Conservation (phyloP, 2,797 vertebrate genomes). For the Enteromius mattozi region DNA sequence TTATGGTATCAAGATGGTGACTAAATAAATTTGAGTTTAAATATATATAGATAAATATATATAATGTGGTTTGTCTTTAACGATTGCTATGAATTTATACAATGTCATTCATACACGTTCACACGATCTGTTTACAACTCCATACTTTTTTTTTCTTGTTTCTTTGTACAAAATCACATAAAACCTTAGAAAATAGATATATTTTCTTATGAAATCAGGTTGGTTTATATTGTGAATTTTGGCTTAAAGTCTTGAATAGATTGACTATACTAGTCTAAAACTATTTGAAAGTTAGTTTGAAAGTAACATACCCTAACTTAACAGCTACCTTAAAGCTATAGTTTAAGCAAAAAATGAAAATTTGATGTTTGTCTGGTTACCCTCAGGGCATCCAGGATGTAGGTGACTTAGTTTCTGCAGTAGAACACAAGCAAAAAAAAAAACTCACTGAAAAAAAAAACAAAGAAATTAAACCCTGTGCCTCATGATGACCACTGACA, state of each 20-base stretch:
- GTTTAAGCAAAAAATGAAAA: too few species aligned
- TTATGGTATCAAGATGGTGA: slow-evolving; percentile 49
- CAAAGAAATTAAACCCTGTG: too few species aligned
- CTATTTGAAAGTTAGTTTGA: background rate
- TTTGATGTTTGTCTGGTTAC: too few species aligned
- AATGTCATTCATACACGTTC: background rate
- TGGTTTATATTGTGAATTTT: background rate
- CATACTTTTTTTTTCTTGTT: background rate
- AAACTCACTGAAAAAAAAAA: too few species aligned
- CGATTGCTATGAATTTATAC: background rate
- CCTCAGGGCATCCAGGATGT: too few species aligned
- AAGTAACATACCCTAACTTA: background rate
- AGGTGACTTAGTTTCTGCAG: too few species aligned
- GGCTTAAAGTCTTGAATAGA: background rate
- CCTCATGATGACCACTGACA: too few species aligned
- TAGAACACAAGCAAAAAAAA: too few species aligned
- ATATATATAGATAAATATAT: background rate
- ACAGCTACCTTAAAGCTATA: background rate
- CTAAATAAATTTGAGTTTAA: slow-evolving; percentile 41
- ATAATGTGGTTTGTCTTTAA: background rate
- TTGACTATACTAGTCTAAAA: background rate
- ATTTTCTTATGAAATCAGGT: background rate
- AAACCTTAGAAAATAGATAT: background rate
- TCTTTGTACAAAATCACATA: background rate
- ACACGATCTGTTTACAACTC: background rate